Evolutionary conservation across 2,797 vertebrate genomes (phyloP).

Genomic region (Sparus aurata): DNA sequence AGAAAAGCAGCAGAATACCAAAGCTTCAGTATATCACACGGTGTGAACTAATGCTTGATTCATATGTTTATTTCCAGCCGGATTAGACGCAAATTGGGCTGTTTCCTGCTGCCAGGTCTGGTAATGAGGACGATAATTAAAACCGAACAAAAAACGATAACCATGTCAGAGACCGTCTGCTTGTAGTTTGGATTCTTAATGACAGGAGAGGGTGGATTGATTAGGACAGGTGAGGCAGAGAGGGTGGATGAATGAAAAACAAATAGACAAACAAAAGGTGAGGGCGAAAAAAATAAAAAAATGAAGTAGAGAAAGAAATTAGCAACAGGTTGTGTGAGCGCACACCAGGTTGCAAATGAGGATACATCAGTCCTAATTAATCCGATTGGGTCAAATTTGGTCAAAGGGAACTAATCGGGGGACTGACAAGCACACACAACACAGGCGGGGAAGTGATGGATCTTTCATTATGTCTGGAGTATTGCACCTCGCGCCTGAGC

Average conservation of each 20-base stretch:
- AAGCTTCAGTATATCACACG: neutral
- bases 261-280: constrained; percentile 29
- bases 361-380: constrained; percentile 44
- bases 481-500: constrained; percentile 21
- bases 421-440: constrained; percentile 38
- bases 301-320: constrained; percentile 24
- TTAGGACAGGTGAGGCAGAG: constrained; percentile 7
- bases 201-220: constrained; percentile 46
- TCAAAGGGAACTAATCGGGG: constrained; percentile 58
- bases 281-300: constrained; percentile 9
- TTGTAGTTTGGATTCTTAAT: constrained; percentile 43
- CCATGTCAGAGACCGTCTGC: constrained; percentile 21
- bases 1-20: constrained; percentile 22
- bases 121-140: constrained; percentile 40
- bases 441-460: constrained; percentile 29
- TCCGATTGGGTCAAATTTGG: constrained; percentile 54
- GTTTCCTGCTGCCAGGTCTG: constrained; percentile 37
- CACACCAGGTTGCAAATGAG: constrained; percentile 45
- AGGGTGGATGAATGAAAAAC: constrained; percentile 21
- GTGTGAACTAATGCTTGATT: constrained; percentile 37
- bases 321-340: constrained; percentile 33
- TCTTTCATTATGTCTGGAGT: constrained; percentile 64
- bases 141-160: constrained; percentile 24
- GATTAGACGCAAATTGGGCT: constrained; percentile 9
- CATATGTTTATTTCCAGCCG: constrained; percentile 26